Base-by-base conservation (phyloP, 2,888 invertebrate species). In the Apeira syringaria region DNA sequence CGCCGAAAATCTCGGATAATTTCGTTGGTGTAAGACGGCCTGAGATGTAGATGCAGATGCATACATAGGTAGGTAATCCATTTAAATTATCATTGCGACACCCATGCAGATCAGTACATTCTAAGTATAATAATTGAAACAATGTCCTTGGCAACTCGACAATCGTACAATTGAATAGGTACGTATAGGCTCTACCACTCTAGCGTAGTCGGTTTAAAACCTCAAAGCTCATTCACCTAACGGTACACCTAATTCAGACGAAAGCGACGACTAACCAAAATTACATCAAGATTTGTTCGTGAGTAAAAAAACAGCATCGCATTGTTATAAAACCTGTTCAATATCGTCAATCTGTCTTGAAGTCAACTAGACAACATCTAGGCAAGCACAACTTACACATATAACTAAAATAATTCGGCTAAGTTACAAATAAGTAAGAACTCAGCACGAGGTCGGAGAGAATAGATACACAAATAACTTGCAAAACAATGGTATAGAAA, bases 401-500 rank as follows among this genome's bases (percentile, higher is more conserved):
- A 42, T 9, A 27, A 32, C 11, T 36, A 27, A 36, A 31, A 30
- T 45, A 39, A 36, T 37, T 20, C 1, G 25, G 25, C 33, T 33
- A 4, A 20, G 20, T 25, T 24, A 24, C 9, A 9, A 9, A 9
- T 24, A 8, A 24, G 20, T 20, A 7, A 20, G 7, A 33, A 22
- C 15, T 9, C 11, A 24, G 25, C 38, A 40, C 29, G 10, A 9
- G 25, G 38, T 12, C 10, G 59, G 60, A 49, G 33, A 64, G 53
- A 64, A 59, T 66, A 58, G 61, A 56, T 48, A 29, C 29, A 56
- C 35, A 40, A 58, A 61, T 58, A 57, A 56, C 50, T 58, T 64
- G 59, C 65, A 61, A 65, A 65, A 61, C 59, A 47, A 50, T 59
- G 41, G 25, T 48, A 51, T 64, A 58, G 58, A 55, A 61, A 61